Evolutionary conservation across 2,113 vertebrate species (phyloP).

Genomic region (Stegastes partitus): DNA sequence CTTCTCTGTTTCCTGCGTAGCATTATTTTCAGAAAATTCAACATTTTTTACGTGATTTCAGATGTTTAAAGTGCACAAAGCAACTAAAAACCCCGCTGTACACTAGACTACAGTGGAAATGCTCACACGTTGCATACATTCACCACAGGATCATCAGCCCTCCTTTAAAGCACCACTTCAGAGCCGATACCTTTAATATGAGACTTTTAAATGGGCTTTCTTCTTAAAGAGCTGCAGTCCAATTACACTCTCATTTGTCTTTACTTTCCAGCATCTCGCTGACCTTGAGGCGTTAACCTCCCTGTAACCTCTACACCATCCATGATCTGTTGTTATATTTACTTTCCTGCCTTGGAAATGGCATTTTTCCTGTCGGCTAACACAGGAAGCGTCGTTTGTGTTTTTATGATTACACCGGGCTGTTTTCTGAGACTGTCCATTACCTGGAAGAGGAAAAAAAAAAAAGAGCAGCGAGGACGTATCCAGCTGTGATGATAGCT

Average conservation of each 20-base stretch:
- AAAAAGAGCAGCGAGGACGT: slow-evolving; percentile 14
- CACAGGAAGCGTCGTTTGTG: not conserved
- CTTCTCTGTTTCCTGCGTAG: no score
- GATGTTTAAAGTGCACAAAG: no score
- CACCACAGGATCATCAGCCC: no score
- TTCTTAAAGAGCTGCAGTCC: not conserved
- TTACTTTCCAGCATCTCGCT: not conserved
- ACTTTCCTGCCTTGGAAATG: slow-evolving; percentile 7
- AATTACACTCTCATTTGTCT: not conserved
- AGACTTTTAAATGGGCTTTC: no score
- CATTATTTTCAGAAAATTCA: no score
- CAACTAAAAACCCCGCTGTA: no score
- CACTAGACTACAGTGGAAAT: no score
- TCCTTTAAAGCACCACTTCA: no score
- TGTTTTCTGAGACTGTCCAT: slow-evolving; percentile 36
- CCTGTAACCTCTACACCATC: slow-evolving; percentile 20
- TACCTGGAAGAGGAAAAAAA: slow-evolving; percentile 26
- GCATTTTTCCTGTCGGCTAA: slow-evolving; percentile 15
- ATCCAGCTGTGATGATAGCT: slow-evolving; percentile 68
- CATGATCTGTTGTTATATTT: slow-evolving; percentile 1
- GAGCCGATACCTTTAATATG: no score
- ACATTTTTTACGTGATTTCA: no score
- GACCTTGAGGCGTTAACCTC: slow-evolving; percentile 2
- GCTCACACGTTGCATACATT: no score
- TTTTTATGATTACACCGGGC: slow-evolving; percentile 19